Conservation (phyloP, 2,113 vertebrate species). For the Gallinago jamesoni region DNA sequence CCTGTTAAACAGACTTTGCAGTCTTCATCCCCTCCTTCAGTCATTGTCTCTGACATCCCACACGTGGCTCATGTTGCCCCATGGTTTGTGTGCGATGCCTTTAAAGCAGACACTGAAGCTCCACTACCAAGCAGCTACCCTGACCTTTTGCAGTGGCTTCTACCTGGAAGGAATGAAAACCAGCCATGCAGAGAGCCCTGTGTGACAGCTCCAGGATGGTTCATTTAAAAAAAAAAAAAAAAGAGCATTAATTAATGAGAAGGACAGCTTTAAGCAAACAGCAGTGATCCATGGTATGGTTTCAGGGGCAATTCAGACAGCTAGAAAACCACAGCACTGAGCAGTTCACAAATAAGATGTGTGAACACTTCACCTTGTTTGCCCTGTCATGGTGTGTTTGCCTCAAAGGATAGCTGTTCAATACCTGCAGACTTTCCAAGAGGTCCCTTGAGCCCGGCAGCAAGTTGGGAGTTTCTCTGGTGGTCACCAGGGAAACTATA, state of each 20-base stretch:
- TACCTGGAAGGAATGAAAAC: not conserved
- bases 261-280: not conserved
- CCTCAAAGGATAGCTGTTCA: conserved; percentile 40
- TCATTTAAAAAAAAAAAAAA: not conserved
- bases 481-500: conserved; percentile 48
- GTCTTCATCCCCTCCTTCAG: not conserved
- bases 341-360: not conserved
- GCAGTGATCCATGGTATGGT: not conserved
- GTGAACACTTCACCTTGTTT: not conserved
- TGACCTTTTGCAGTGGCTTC: not conserved
- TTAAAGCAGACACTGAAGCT: not conserved
- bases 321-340: not conserved
- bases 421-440: conserved; percentile 28
- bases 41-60: not conserved
- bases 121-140: not conserved
- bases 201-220: not conserved
- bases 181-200: not conserved
- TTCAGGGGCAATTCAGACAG: not conserved
- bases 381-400: not conserved
- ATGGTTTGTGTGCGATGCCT: not conserved
- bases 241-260: not conserved
- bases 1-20: not conserved
- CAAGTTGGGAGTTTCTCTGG: conserved; percentile 19
- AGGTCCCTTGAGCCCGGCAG: conserved; percentile 11
- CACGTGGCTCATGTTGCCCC: not conserved